phyloP scores from a whole-genome alignment of 2,888 invertebrate genomes.

The Drosophila barbarae region DNA sequence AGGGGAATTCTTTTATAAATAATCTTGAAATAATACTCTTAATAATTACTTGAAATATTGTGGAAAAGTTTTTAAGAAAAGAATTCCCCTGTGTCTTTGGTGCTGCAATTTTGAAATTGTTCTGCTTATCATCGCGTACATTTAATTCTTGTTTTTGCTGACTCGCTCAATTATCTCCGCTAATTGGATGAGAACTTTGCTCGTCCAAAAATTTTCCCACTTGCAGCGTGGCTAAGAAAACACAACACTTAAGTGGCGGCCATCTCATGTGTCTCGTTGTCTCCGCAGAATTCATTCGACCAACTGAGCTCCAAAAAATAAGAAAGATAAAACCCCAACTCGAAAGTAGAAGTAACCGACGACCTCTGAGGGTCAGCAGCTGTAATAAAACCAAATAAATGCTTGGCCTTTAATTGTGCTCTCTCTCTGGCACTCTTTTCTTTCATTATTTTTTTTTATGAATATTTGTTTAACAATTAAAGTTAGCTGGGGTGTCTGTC shows the following conservation, averaged over 20 bases:
- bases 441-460: conserved; percentile 25
- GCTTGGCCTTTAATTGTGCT: conserved; percentile 43
- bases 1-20: too few relatives aligned
- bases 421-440: conserved; percentile 1
- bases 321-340: conserved; percentile 19
- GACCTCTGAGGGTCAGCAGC: conserved; percentile 34
- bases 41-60: too few relatives aligned
- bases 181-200: conserved; percentile 45
- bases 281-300: conserved; percentile 17
- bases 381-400: conserved; percentile 43
- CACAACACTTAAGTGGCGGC: conserved; percentile 27
- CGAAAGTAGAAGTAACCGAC: conserved; percentile 23
- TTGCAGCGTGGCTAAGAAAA: conserved; percentile 19
- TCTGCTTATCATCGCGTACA: conserved; percentile 11
- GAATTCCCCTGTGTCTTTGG: neutral
- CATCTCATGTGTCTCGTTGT: conserved; percentile 25
- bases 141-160: conserved; percentile 10
- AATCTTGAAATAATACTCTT: too few relatives aligned
- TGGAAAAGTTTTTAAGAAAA: too few relatives aligned
- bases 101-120: conserved; percentile 2
- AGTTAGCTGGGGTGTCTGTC: conserved; percentile 17
- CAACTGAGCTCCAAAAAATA: conserved; percentile 29
- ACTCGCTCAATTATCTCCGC: conserved; percentile 25
- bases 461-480: conserved; percentile 69
- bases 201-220: conserved; percentile 28